Percentiles rank a stretch among this genome's conserved stretches.
Evolutionary conservation across 2,797 vertebrate species (phyloP).

Genomic region (Poecilia gillii): DNA sequence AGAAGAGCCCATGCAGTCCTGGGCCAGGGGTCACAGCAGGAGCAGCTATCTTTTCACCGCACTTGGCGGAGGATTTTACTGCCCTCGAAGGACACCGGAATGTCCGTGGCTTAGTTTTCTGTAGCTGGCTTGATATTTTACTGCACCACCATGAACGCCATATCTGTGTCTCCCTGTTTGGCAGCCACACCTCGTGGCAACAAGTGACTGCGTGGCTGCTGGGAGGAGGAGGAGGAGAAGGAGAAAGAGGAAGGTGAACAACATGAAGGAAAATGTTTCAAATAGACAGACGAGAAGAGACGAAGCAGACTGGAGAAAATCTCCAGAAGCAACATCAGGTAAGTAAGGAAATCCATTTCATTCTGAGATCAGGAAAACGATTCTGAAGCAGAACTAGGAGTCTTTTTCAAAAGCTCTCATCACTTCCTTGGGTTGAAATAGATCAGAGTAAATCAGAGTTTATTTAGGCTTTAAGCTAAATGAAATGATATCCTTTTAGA

Average conservation of each 20-base stretch:
- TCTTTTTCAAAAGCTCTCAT: background rate
- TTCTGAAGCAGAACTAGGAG: background rate
- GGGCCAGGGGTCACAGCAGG: constrained; percentile 35
- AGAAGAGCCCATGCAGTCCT: constrained; percentile 50
- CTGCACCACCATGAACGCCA: constrained; percentile 33
- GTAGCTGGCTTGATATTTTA: constrained; percentile 56
- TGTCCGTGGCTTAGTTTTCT: constrained; percentile 64
- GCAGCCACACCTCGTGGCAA: constrained; percentile 35
- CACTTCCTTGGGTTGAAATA: background rate
- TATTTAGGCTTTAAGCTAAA: background rate
- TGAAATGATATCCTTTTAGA: background rate
- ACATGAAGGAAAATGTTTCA: background rate
- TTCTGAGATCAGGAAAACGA: background rate
- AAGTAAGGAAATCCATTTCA: background rate
- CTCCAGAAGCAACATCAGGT: constrained; percentile 27
- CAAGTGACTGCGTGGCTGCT: constrained; percentile 32
- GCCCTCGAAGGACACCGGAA: constrained; percentile 42
- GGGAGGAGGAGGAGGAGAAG: constrained; percentile 12
- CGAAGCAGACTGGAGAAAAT: constrained; percentile 13
- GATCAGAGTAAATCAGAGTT: background rate
- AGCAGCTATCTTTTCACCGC: constrained; percentile 58
- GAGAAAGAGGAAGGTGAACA: background rate
- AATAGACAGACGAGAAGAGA: constrained; percentile 19
- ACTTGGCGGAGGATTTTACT: constrained; percentile 59
- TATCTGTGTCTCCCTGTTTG: constrained; percentile 56